Evolutionary conservation across 2,113 vertebrate species (phyloP), one percentile per base, ranked within the genome.

Genomic region (Passer domesticus): DNA sequence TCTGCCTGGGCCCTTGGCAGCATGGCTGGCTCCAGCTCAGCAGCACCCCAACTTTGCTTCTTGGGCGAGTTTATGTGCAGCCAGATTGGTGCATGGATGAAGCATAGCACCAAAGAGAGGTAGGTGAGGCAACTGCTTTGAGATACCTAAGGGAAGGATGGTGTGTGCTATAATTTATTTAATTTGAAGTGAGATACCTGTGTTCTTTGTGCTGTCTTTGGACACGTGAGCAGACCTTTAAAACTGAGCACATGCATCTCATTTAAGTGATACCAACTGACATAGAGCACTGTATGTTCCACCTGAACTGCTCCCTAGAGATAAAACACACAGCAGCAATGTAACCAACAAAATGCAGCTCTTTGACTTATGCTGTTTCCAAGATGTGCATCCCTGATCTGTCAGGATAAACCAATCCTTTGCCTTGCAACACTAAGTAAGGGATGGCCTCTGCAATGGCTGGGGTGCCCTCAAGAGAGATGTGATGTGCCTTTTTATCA

Each of bases 41-140:
- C 6, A 59, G 68, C 78, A 72, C 13, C 52, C 33, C 0, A 1
- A 0, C 37, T 12, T 79, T 2, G 0, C 24, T 77, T 59, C 46
- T 60, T 76, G 33, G 47, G 2, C 27, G n/a, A 31, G 1, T 47
- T 53, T 39, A 3, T 56, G 30, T 49, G 56, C 53, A 79, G 39
- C 30, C 7, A 9, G 9, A 50, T 50, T 0, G 4, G 17, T 50
- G 47, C 24, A 10, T 18, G 14, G 43, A 24, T 84, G 69, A 60
- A 84, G 35, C 69, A 50, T 30, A 55, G 37, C 43, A n/a, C 31
- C 58, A 64, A 44, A n/a, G 52, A 49, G 31, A 70, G 35, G 39
- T 4, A 31, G 43, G 43, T 72, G 77, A 67, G 49, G 67, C 58
- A 68, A 37, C 56, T 68, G 31, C 67, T 73, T 63, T 72, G 55